A percentile compares a stretch with the other conserved stretches of the same genome.
phyloP scores from a whole-genome alignment of 1,140 invertebrate genomes.

The Macrosteles quadrilineatus region DNA sequence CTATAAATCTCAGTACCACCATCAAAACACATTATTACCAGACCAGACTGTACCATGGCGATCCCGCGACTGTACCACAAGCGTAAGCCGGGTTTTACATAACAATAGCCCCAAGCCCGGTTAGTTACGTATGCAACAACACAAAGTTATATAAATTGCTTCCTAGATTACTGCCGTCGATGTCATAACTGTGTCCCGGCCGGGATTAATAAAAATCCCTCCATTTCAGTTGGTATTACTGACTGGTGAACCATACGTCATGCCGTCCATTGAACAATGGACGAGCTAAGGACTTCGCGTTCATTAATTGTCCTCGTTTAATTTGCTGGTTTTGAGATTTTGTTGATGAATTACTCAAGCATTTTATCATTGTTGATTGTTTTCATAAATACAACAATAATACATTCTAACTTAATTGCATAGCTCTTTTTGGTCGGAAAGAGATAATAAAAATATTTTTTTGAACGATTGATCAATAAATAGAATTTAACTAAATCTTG shows the following conservation, averaged over 20 bases:
- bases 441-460: too few relatives aligned
- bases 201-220: constrained; percentile 21
- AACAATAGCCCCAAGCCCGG: constrained; percentile 21
- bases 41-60: neutral
- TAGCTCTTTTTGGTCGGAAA: too few relatives aligned
- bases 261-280: constrained; percentile 12
- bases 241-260: constrained; percentile 17
- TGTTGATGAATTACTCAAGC: too few relatives aligned
- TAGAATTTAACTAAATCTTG: too few relatives aligned
- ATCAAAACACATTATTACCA: neutral
- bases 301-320: too few relatives aligned
- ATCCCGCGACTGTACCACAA: neutral
- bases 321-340: too few relatives aligned
- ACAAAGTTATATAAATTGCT: constrained; percentile 25
- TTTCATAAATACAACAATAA: too few relatives aligned
- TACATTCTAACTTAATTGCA: too few relatives aligned
- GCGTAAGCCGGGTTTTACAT: constrained; percentile 21
- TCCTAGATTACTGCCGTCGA: constrained; percentile 20
- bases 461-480: too few relatives aligned
- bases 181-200: constrained; percentile 16
- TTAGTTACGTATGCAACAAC: constrained; percentile 21
- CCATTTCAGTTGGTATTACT: constrained; percentile 25
- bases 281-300: too few relatives aligned
- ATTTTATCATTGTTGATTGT: too few relatives aligned
- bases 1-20: too few relatives aligned